Evolutionary conservation across 2,113 vertebrate species (phyloP).

Genomic region (Ammospiza caudacuta): DNA sequence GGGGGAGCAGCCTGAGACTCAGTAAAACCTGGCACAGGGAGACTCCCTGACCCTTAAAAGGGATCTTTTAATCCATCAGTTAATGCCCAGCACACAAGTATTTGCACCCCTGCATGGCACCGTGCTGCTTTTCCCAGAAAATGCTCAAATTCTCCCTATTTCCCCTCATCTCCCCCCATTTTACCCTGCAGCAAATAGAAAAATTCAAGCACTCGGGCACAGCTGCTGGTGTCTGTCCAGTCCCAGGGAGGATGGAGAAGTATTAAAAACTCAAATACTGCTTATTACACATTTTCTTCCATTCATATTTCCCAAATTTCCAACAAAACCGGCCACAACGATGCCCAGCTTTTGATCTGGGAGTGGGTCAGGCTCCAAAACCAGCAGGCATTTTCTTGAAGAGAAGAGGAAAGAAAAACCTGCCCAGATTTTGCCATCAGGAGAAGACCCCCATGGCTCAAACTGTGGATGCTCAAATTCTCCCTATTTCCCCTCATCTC

Average conservation of each 20-base stretch:
- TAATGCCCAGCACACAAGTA: accelerated
- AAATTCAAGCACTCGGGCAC: accelerated
- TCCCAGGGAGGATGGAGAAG: not conserved
- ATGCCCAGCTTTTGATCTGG: not conserved
- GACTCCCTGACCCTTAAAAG: not conserved
- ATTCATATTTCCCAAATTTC: not conserved
- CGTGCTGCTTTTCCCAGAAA: not conserved
- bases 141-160: accelerated
- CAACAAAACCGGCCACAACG: accelerated
- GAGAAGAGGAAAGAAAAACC: not conserved
- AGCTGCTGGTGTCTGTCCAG: not conserved
- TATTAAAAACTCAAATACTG: accelerated
- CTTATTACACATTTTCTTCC: not conserved
- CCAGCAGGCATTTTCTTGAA: not conserved
- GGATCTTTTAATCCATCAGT: not conserved
- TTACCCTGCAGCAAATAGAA: not conserved
- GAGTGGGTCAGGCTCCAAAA: accelerated
- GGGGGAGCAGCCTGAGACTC: not conserved
- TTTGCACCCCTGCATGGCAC: accelerated
- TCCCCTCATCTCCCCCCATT: not conserved
- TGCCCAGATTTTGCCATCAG: accelerated
- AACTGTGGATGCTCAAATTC: not conserved
- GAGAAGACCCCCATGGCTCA: not conserved
- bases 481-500: not conserved
- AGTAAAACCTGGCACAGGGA: accelerated